These are phyloP conservation scores for Ciconia boyciana DNA, from an alignment of 2,113 vertebrate species.

Conservation along the genomic window DNA sequence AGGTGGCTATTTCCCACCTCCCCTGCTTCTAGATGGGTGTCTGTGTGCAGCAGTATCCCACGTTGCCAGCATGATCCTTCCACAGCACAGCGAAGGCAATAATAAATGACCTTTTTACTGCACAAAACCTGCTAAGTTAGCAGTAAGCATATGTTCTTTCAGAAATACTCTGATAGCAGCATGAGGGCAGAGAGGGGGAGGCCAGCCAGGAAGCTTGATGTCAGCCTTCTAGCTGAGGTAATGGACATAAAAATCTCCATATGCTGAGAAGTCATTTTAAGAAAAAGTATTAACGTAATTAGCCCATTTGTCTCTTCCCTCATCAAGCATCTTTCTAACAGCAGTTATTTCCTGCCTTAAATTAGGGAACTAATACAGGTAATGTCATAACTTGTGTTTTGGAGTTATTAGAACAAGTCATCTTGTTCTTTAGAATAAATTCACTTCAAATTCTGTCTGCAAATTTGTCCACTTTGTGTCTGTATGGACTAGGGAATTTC, in stretches of 20 bases:
- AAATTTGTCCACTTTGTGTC: background rate
- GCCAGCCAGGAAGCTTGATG: slow-evolving; percentile 17
- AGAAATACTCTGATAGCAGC: background rate
- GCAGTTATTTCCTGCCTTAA: background rate
- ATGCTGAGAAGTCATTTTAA: background rate
- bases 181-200: background rate
- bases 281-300: background rate
- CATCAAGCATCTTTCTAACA: background rate
- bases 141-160: background rate
- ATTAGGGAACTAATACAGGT: background rate
- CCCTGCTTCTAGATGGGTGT: background rate
- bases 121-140: background rate
- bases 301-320: slow-evolving; percentile 13
- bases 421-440: background rate
- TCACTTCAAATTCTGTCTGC: background rate
- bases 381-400: background rate
- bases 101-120: background rate
- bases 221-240: slow-evolving; percentile 40
- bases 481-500: background rate
- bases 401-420: background rate
- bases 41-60: background rate
- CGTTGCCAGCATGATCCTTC: too few species aligned
- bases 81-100: accelerated
- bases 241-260: slow-evolving; percentile 3
- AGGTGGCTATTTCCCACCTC: background rate